Conservation (phyloP, 2,888 invertebrate species). For the Omphaloscelis lunosa region DNA sequence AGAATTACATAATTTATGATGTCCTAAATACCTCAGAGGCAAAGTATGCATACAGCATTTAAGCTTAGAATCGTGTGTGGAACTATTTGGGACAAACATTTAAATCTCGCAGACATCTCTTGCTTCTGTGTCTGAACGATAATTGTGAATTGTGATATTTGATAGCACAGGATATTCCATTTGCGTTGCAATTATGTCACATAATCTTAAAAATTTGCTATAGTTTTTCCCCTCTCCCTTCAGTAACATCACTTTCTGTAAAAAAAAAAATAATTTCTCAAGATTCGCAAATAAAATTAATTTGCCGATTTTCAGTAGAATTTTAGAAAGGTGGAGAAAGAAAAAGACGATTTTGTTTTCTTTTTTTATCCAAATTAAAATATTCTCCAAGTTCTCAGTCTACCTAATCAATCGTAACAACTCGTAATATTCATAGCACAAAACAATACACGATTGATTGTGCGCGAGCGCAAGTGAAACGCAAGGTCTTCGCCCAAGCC, state of each 20-base stretch:
- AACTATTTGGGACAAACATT: neutral
- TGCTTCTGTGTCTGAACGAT: no score
- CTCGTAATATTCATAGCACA: constrained; percentile 59
- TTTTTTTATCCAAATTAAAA: neutral
- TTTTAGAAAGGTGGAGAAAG: neutral
- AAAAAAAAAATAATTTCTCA: neutral
- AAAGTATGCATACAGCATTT: neutral
- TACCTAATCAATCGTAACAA: constrained; percentile 38
- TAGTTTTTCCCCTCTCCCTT: no score
- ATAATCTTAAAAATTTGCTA: no score
- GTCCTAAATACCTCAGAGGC: constrained; percentile 7
- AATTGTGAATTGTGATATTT: no score
- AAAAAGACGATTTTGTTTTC: neutral
- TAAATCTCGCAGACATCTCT: neutral
- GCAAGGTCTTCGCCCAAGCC: constrained; percentile 70
- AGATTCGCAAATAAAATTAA: neutral
- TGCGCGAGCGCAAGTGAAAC: constrained; percentile 70
- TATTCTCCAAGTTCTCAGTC: constrained; percentile 33
- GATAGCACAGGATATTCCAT: no score
- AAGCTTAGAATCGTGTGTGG: neutral
- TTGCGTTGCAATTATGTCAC: no score
- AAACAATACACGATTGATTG: constrained; percentile 75
- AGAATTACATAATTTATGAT: neutral
- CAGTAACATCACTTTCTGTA: no score
- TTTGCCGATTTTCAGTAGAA: neutral